Conservation (phyloP, 2,888 invertebrate genomes). For the Diarsia mendica region DNA sequence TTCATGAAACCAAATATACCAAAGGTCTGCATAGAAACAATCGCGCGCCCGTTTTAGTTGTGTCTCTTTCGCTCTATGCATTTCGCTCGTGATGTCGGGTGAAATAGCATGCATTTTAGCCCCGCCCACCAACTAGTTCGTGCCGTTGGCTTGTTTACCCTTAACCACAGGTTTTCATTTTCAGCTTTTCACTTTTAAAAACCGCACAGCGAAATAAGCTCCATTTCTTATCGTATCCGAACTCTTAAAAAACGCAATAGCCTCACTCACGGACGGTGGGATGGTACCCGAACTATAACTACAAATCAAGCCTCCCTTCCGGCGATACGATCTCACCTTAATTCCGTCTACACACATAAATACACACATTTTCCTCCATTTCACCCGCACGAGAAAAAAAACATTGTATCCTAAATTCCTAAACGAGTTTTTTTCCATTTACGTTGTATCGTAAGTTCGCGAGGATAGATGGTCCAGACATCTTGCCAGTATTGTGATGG, state of each 20-base stretch:
- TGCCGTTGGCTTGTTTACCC: too few species aligned
- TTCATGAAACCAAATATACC: too few species aligned
- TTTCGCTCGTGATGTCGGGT: too few species aligned
- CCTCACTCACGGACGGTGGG: not conserved
- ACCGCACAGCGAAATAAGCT: not conserved
- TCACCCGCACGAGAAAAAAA: not conserved
- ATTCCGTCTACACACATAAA: slow-evolving; percentile 12
- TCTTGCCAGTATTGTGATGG: too few species aligned
- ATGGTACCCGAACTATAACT: not conserved
- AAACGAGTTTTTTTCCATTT: slow-evolving; percentile 11
- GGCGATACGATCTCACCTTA: not conserved
- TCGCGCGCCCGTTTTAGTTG: too few species aligned
- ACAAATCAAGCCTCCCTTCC: slow-evolving; percentile 13
- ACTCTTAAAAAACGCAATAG: not conserved
- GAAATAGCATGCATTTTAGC: too few species aligned
- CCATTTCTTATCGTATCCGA: not conserved
- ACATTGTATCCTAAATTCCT: not conserved
- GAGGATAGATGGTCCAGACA: not conserved
- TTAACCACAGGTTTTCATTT: too few species aligned
- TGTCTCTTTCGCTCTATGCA: too few species aligned
- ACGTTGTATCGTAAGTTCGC: not conserved
- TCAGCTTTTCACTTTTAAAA: not conserved
- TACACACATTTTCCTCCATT: slow-evolving; percentile 20
- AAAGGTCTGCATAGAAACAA: too few species aligned
- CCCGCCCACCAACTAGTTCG: too few species aligned